Evolutionary conservation across 64 coral and sea anemone species (phyloP).

Genomic region (Pocillopora verrucosa): DNA sequence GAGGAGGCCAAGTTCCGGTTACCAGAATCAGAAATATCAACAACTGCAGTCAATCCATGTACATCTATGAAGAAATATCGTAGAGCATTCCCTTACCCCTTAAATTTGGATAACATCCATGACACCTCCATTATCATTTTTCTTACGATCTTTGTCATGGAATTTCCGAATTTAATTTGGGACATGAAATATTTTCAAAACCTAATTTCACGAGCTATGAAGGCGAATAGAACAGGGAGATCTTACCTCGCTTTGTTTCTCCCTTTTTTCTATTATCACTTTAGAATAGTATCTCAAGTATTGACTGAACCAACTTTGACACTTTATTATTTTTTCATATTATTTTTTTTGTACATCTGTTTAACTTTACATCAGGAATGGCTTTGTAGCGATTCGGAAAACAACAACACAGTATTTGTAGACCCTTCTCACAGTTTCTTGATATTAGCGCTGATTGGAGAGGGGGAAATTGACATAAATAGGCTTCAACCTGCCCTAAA

Average conservation of each 20-base stretch:
- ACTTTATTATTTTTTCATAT: neutral
- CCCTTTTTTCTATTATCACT: neutral
- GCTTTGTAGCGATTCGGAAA: neutral
- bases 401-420: neutral
- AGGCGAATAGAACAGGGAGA: neutral
- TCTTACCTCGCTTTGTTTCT: neutral
- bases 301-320: neutral
- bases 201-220: too few relatives aligned
- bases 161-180: too few relatives aligned
- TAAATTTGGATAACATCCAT: too few relatives aligned
- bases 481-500: constrained; percentile 21
- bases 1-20: too few relatives aligned
- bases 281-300: neutral
- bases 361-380: neutral
- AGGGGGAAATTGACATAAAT: neutral
- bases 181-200: too few relatives aligned
- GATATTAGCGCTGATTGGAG: constrained; percentile 27
- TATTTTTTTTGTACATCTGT: neutral
- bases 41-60: too few relatives aligned
- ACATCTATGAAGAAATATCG: too few relatives aligned
- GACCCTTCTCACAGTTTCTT: neutral
- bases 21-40: too few relatives aligned
- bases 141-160: too few relatives aligned
- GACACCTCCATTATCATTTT: too few relatives aligned
- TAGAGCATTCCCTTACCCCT: too few relatives aligned